A percentile compares a stretch with the other conserved stretches of the same genome.
phyloP scores from a whole-genome alignment of 1,140 invertebrate species.

The Caenorhabditis latens region DNA sequence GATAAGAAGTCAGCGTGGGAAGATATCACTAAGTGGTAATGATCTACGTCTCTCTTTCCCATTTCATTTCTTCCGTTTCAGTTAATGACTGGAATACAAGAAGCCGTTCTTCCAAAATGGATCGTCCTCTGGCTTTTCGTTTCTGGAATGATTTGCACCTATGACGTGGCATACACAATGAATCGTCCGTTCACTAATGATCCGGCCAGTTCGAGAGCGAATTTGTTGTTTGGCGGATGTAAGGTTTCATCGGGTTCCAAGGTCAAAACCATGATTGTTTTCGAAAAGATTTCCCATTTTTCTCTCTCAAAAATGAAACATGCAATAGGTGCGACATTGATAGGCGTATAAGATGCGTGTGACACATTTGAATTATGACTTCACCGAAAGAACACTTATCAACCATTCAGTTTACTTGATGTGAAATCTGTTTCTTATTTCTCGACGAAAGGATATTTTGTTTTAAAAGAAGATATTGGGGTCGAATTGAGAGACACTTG shows the following conservation, averaged over 20 bases:
- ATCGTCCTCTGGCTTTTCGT: slow-evolving; percentile 31
- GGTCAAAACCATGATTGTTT: background rate
- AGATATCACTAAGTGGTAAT: background rate
- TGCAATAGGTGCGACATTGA: background rate
- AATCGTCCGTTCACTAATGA: slow-evolving; percentile 43
- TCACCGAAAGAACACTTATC: too few relatives aligned
- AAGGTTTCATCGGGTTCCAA: background rate
- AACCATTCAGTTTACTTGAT: too few relatives aligned
- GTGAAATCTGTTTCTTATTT: background rate
- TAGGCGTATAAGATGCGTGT: background rate
- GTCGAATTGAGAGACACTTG: too few relatives aligned
- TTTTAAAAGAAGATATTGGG: too few relatives aligned
- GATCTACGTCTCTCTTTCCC: background rate
- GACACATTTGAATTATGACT: too few relatives aligned
- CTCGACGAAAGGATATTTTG: background rate
- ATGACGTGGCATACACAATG: slow-evolving; percentile 53
- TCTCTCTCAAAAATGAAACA: background rate
- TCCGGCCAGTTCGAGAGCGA: slow-evolving; percentile 12
- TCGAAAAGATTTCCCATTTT: background rate
- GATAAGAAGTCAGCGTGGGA: slow-evolving; percentile 20
- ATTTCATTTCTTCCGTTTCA: background rate
- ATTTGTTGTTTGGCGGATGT: slow-evolving; percentile 42
- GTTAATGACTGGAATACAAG: slow-evolving; percentile 2
- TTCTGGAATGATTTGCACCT: slow-evolving; percentile 36
- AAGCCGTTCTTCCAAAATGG: slow-evolving; percentile 16